Percentiles rank a stretch among this genome's conserved stretches.
Evolutionary conservation across 2,113 vertebrate species (phyloP).

Genomic region (Corythornis madagascariensis): DNA sequence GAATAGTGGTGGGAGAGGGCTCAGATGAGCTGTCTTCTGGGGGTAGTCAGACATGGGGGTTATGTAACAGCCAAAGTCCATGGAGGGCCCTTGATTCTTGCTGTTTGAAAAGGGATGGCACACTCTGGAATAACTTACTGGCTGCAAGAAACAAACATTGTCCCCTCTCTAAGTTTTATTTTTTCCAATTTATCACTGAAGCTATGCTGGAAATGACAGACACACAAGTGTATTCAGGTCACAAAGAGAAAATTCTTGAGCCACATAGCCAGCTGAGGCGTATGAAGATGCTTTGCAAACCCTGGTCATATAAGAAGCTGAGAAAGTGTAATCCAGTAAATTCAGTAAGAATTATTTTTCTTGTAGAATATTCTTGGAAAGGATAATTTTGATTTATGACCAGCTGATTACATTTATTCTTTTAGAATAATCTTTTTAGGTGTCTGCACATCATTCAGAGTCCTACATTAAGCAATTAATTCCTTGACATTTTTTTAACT

Average conservation of each 20-base stretch:
- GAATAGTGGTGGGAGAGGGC: neutral
- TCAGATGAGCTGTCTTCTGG: neutral
- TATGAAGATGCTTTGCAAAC: neutral
- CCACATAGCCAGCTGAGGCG: accelerated
- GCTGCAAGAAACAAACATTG: neutral
- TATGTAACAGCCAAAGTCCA: neutral
- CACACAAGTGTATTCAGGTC: neutral
- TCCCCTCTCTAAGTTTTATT: neutral
- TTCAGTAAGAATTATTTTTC: neutral
- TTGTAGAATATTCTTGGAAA: neutral
- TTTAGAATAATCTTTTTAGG: neutral
- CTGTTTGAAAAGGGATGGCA: neutral
- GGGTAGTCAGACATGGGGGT: neutral
- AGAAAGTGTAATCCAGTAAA: neutral
- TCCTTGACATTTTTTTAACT: neutral
- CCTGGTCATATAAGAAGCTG: neutral
- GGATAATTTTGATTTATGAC: neutral
- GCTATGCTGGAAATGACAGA: neutral
- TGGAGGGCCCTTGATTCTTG: neutral
- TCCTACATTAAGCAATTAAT: neutral
- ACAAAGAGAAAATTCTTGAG: neutral
- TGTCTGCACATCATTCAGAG: neutral
- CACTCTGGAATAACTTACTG: neutral
- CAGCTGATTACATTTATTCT: neutral
- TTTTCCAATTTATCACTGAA: neutral